Base-by-base conservation (phyloP, 2,888 invertebrate species). In the Antitype chi region DNA sequence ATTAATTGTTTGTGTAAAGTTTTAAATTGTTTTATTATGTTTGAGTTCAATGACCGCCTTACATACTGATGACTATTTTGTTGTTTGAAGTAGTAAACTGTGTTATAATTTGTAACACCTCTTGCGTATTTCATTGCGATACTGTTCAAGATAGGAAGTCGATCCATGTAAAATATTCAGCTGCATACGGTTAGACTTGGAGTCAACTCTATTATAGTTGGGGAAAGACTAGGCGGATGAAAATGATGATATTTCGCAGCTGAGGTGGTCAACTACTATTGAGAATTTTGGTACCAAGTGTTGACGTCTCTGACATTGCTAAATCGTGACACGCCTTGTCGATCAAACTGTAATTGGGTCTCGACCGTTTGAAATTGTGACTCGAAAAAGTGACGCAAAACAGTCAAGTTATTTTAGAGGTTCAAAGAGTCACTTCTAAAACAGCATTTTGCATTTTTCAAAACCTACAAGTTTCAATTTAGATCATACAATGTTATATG, bases 1-100 rank as follows among this genome's bases (percentile, higher is more conserved):
- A 38, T 75, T 78, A 80, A 82, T 85, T 81, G 49, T 66, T 63
- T 62, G 53, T 69, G 49, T 69, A 32, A n/a, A n/a, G 49, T 70
- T 71, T 20, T 11, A 47, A 20, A 55, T 60, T 17, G 69, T 32
- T 74, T 60, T 64, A 49, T 69, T 64, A 25, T 55, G 2, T 8
- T 52, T 13, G 32, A 62, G 66, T 67, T 81, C 25, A 73, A 38
- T 67, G 69, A 28, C 70, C 53, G 28, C 0, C 32, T 73, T 66
- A 23, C 28, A n/a, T 73, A 66, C 38, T 59, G 32, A 38, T 23
- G 5, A 20, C 20, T 4, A 62, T 55, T 2, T 20, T 28, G 20
- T 17, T 23, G 11, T 13, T 78, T 32, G 4, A 15, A 28, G 11
- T 9, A 17, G 38, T 59, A 59, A 49, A 28, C 2, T 57, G 11